Evolutionary conservation across 92 coral and sea anemone genomes (phyloP).

Genomic region (Scolanthus callimorphus): DNA sequence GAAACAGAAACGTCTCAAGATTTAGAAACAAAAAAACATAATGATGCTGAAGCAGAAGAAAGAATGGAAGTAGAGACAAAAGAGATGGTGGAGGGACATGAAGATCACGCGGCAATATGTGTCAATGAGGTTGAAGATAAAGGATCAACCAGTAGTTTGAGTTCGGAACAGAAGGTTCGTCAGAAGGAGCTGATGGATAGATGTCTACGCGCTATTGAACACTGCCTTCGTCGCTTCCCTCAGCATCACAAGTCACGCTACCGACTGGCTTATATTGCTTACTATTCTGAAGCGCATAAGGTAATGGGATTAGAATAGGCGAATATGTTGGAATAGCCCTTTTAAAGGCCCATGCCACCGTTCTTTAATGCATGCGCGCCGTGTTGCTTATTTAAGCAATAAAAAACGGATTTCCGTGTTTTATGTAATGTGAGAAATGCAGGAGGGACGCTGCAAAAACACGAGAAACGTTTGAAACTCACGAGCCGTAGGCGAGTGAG

Average conservation of each 20-base stretch:
- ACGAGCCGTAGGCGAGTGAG: too few relatives aligned
- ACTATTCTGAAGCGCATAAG: slow-evolving; percentile 69
- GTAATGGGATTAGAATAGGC: too few relatives aligned
- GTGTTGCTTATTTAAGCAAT: too few relatives aligned
- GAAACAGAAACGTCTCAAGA: neutral
- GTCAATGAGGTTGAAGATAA: neutral
- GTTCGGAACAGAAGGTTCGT: slow-evolving; percentile 44
- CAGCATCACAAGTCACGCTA: slow-evolving; percentile 99
- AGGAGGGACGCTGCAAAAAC: too few relatives aligned
- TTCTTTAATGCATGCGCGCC: too few relatives aligned
- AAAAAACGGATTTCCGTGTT: too few relatives aligned
- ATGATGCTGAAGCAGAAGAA: neutral
- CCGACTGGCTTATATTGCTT: slow-evolving; percentile 86
- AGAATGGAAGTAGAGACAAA: neutral
- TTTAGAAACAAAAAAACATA: neutral
- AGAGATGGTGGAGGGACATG: neutral
- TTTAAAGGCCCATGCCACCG: too few relatives aligned
- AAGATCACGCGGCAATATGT: neutral
- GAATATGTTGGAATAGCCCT: too few relatives aligned
- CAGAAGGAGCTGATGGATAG: slow-evolving; percentile 68
- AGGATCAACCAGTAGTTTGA: too few relatives aligned
- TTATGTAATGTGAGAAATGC: too few relatives aligned
- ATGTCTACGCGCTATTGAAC: slow-evolving; percentile 77
- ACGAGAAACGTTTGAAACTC: too few relatives aligned
- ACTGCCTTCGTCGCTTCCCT: slow-evolving; percentile 87